These are phyloP conservation scores for Chrysocyon brachyurus DNA, from an alignment of 2,797 vertebrate species.

Conservation along the genomic window DNA sequence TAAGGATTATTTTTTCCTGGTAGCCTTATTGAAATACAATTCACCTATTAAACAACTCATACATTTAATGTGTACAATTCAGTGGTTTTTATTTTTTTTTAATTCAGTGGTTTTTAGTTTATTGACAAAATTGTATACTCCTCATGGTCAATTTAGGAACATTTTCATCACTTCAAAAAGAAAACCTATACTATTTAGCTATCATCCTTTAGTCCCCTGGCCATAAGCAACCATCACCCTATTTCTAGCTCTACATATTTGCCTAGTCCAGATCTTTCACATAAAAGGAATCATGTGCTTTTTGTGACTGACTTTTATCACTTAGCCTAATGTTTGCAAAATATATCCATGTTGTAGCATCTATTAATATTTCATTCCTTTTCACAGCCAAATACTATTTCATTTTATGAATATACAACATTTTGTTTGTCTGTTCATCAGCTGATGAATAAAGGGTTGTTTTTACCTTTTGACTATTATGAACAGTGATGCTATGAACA, in stretches of 20 bases:
- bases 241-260: neutral
- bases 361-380: neutral
- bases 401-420: neutral
- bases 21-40: conserved; percentile 29
- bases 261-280: neutral
- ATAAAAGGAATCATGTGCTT: neutral
- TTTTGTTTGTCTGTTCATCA: neutral
- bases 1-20: neutral
- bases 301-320: neutral
- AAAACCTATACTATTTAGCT: neutral
- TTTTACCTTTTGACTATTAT: neutral
- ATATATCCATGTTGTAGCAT: neutral
- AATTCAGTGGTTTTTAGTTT: neutral
- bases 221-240: neutral
- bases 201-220: neutral
- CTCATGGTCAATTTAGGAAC: neutral
- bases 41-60: neutral
- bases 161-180: neutral
- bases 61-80: neutral
- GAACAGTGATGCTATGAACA: neutral
- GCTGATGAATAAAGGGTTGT: neutral
- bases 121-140: neutral
- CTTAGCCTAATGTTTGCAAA: neutral
- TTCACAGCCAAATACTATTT: neutral
- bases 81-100: neutral